phyloP scores from a whole-genome alignment of 2,888 invertebrate species.

The Merodon equestris region DNA sequence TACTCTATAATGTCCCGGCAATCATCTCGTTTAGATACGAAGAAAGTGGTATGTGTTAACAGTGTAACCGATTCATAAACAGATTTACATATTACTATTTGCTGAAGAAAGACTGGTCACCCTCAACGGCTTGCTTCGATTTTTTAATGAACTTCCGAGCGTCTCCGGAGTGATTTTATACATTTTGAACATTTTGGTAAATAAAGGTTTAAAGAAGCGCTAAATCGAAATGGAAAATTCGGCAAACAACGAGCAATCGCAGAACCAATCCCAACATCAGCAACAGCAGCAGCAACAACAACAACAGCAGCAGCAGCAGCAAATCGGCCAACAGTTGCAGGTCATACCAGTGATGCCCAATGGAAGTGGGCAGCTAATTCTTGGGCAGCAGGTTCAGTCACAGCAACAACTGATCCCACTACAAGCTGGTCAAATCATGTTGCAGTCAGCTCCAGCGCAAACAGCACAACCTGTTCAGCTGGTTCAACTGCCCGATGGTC shows the following conservation, averaged over 20 bases:
- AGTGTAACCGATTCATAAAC: constrained; percentile 23
- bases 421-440: constrained; percentile 77
- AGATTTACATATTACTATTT: constrained; percentile 51
- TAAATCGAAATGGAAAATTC: constrained; percentile 58
- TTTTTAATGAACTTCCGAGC: constrained; percentile 76
- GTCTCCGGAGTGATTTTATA: constrained; percentile 39
- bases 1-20: constrained; percentile 76
- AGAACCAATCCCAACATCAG: constrained; percentile 65
- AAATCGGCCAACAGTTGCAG: constrained; percentile 72
- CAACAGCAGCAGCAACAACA: constrained; percentile 58
- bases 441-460: constrained; percentile 75
- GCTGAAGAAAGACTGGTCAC: constrained; percentile 74
- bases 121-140: constrained; percentile 78
- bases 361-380: constrained; percentile 75
- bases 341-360: constrained; percentile 76
- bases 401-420: constrained; percentile 76
- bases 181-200: constrained; percentile 14
- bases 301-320: constrained; percentile 58
- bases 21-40: constrained; percentile 76
- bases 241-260: constrained; percentile 67
- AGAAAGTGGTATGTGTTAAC: constrained; percentile 78
- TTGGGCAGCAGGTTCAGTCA: constrained; percentile 74
- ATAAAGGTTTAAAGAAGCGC: neutral
- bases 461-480: constrained; percentile 83
- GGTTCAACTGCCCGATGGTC: constrained; percentile 94